Base-by-base conservation (phyloP, 2,888 invertebrate species). In the Metallyticus violacea region DNA sequence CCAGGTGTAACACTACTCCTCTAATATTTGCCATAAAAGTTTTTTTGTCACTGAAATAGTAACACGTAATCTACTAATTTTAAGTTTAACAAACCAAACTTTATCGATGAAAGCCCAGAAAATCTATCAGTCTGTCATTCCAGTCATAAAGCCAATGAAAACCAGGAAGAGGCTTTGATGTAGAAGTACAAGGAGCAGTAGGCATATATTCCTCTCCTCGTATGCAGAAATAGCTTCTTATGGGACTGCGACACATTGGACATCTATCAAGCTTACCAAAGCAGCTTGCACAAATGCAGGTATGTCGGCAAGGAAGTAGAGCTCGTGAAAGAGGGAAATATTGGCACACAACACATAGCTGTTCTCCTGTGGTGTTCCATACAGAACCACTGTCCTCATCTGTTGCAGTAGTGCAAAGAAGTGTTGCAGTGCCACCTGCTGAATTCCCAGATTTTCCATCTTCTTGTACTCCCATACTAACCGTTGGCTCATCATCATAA, bases 201-300 rank as follows among this genome's bases (percentile, higher is more conserved):
- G 94, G 94, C 94, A 94, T 92, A 91, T 96, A 96, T 87, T 96
- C 96, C 90, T 96, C 96, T 89, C 95, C 94, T 79, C 96, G 92
- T 90, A 96, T 97, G 91, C 96, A 96, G 93, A 97, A 97, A 93
- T 96, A 97, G 90, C 96, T 96, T 89, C 95, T 95, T 90, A 97
- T 97, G 79, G 94, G 95, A 89, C 96, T 95, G 87, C 97, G 94
- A 92, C 97, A 97, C 93, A 97, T 96, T 26, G 97, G 97, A 91
- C 97, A 97, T 89, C 96, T 94, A 91, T 97, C 96, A 89, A 97
- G 92, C 91, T 96, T 96, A 81, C 95, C 94, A 90, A 97, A 95
- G 91, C 97, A 97, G 81, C 95, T 93, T 28, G 95, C 95, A 91
- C 97, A 97, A 77, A 97, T 95, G 90, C 97, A 97, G 5, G 97